These are phyloP conservation scores for Sepiola atlantica DNA, from an alignment of 2,888 invertebrate species.

Conservation along the genomic window DNA sequence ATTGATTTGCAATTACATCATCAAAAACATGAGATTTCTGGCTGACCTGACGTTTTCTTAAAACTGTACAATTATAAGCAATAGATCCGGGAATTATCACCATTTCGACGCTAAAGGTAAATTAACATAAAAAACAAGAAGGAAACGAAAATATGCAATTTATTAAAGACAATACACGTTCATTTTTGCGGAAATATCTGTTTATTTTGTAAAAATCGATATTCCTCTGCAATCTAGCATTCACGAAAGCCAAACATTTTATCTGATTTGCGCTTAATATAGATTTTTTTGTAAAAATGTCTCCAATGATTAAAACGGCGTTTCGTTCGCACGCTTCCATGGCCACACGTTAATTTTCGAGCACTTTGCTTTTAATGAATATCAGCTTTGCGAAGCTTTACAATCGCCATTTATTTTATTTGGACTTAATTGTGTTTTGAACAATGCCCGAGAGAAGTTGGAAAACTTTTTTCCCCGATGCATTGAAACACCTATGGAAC, in stretches of 20 bases:
- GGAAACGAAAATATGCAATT: no score
- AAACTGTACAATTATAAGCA: not conserved
- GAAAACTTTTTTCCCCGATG: not conserved
- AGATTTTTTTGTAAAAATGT: not conserved
- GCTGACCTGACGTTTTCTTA: not conserved
- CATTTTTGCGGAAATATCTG: not conserved
- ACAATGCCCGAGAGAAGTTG: not conserved
- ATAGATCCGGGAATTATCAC: not conserved
- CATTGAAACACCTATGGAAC: no score
- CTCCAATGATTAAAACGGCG: not conserved
- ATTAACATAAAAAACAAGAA: no score
- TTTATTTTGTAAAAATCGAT: not conserved
- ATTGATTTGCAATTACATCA: no score
- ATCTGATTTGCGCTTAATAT: not conserved
- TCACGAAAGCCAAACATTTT: not conserved
- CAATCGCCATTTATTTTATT: not conserved
- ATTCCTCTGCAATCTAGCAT: not conserved
- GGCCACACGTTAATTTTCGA: not conserved
- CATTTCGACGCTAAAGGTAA: not conserved
- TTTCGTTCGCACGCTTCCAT: not conserved
- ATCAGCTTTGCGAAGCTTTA: not conserved
- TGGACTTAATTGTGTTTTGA: not conserved
- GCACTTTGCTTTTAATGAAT: not conserved
- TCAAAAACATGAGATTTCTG: no score
- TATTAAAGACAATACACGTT: not conserved